Evolutionary conservation across 2,888 invertebrate genomes (phyloP), one percentile per base, ranked within the genome.

Genomic region (Parnassius apollo): DNA sequence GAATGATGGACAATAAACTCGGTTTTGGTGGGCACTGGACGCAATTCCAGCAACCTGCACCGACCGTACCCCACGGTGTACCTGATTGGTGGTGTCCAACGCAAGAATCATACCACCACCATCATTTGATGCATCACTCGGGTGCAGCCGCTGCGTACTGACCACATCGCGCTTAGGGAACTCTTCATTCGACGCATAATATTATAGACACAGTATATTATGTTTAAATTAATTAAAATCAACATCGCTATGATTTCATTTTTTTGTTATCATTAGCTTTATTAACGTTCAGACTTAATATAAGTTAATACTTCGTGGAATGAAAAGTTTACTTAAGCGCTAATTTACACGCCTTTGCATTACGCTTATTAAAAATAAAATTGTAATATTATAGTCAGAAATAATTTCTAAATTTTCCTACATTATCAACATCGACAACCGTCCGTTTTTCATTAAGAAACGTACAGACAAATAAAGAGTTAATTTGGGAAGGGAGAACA

Each of bases 71-170:
- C 59, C 88, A 92, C 70, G 92, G 89, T 12, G 93, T 91, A 18
- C 90, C 91, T 0, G 91, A 91, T 48, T 91, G 91, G 91, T 91
- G 91, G 91, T 91, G 91, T 70, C 91, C 91, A 49, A 80, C 90
- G 62, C 91, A 91, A 69, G 91, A 91, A 71, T 93, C 89, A 56
- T 91, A 91, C 70, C 91, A 91, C 77, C 94, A 94, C 71, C 94
- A 93, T 71, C 94, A 93, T 72, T 80, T 94, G 73, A 93, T 94
- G 93, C 94, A 93, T 82, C 94, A 94, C 71, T 91, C 93, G 42
- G 95, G 95, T 10, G 95, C 95, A 51, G 94, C 96, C 64, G 94
- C 95, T 65, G 95, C 95, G 58, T 96, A 96, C 93, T 96, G 95
- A 95, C 93, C 93, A 61, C 90, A 92, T 65, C 91, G 90, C 91